Evolutionary conservation across 1,140 invertebrate genomes (phyloP), one percentile per base, ranked within the genome.

Genomic region (Archegozetes longisetosus): DNA sequence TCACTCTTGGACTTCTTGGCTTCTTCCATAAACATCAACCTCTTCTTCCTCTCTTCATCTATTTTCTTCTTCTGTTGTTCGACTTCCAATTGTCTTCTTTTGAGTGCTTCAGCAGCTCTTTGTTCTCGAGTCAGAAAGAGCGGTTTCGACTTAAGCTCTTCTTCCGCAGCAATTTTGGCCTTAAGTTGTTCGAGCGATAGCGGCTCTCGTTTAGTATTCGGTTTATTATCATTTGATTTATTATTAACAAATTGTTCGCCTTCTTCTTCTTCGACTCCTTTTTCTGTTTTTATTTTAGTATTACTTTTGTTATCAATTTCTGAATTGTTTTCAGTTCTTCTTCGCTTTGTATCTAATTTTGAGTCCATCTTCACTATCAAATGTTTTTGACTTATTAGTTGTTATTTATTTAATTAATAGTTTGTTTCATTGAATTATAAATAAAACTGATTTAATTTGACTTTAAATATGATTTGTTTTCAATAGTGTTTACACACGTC

Each of bases 101-200:
- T 82, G 2, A 98, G 67, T 0, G 95, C 95, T 67, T 95, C 79
- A 0, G 82, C 83, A 1, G 83, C 85, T 69, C 95, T 77, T 74
- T 98, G 89, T 73, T 94, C 91, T 76, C 96, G 97, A 0, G 88
- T 90, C 24, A 98, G 75, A 73, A 98, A 99, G 53, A 96, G 93
- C 0, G 95, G 95, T 76, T 94, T 94, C 59, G 85, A 84, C 48
- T 84, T 82, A 24, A 87, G 87, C 66, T 86, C 85, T 73, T 98
- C 92, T 71, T 96, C 92, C 2, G 88, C 88, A 71, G 97, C 94
- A 68, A 96, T 96, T 70, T 95, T 96, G 0, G 89, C 84, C 22
- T 98, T 72, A 29, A 98, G 70, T 72, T 99, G 94, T 73, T 99
- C 95, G 23, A 98, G 75, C 48, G 93, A 97, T 3, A 98, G 73